Evolutionary conservation across 2,888 invertebrate species (phyloP), one percentile per base, ranked within the genome.

Genomic region (Latrodectus elegans): DNA sequence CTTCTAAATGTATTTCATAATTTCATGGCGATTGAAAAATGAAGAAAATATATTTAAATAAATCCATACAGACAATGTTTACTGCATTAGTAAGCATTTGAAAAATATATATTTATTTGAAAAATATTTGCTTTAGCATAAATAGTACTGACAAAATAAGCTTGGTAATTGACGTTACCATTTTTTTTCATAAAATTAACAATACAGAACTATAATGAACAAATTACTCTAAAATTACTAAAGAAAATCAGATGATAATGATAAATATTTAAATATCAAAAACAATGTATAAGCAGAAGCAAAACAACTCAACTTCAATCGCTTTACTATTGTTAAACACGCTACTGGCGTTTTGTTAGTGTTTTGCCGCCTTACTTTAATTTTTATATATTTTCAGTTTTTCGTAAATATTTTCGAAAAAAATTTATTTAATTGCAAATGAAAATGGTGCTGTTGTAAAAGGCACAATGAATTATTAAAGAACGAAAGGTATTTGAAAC

Each of bases 241-340:
- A 38, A 38, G 38, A 38, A 38, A 96, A 91, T 91, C 93, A 8
- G 96, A 96, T 96, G 89, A 88, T 8, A 38, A 8, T 4, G 74
- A 2, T 64, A 11, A 22, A 14, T 8, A 4, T 22, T 1, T 15
- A 22, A 26, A 22, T 22, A 15, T 1, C 6, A 38, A 38, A 17
- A 14, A 38, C 22, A 22, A 14, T 22, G 14, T 11, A n/a, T 1
- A 12, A 14, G 26, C 8, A 17, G 14, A n/a, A 68, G 2, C 14
- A 15, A 74, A 60, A 72, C 85, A 85, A 64, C 85, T 85, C 80
- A 85, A 85, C 80, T 71, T 52, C 15, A n/a, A 52, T 75, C 17
- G 15, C 22, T 26, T 52, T 64, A 22, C n/a, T 64, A 74, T 79
- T 85, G 85, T 80, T 74, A 80, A 75, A 73, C 71, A 80, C 85